A percentile compares a stretch with the other conserved stretches of the same genome.
Evolutionary conservation across 2,113 vertebrate species (phyloP).

Genomic region (Xyrauchen texanus): DNA sequence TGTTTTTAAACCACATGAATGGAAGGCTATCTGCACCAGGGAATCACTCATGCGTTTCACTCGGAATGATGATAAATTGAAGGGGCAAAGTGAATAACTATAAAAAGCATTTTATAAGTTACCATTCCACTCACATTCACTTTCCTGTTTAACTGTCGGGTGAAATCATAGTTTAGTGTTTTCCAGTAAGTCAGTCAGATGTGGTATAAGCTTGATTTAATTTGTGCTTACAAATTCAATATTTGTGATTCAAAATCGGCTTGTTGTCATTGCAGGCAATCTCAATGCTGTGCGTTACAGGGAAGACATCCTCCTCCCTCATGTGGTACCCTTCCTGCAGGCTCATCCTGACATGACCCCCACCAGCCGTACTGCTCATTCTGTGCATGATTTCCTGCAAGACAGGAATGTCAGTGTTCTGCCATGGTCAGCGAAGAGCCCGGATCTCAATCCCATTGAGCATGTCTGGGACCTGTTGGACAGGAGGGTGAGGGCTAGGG

Average conservation of each 20-base stretch:
- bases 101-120: slow-evolving; percentile 42
- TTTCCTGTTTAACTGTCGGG: slow-evolving; percentile 33
- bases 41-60: slow-evolving; percentile 45
- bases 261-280: too few species aligned
- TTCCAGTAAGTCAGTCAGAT: background rate
- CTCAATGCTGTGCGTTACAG: too few species aligned
- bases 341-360: too few species aligned
- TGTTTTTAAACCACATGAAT: slow-evolving; percentile 50
- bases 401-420: too few species aligned
- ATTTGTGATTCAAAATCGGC: slow-evolving; percentile 9
- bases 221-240: slow-evolving; percentile 37
- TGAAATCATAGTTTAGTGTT: slow-evolving; percentile 28
- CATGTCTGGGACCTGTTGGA: too few species aligned
- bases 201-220: slow-evolving; percentile 42
- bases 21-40: slow-evolving; percentile 49
- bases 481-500: too few species aligned
- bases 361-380: too few species aligned
- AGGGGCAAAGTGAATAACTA: slow-evolving; percentile 40
- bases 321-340: too few species aligned
- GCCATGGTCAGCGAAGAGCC: too few species aligned
- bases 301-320: too few species aligned
- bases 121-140: slow-evolving; percentile 40
- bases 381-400: too few species aligned
- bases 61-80: slow-evolving; percentile 55
- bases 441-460: too few species aligned